phyloP scores from a whole-genome alignment of 2,113 vertebrate genomes.

The Neotragus moschatus region DNA sequence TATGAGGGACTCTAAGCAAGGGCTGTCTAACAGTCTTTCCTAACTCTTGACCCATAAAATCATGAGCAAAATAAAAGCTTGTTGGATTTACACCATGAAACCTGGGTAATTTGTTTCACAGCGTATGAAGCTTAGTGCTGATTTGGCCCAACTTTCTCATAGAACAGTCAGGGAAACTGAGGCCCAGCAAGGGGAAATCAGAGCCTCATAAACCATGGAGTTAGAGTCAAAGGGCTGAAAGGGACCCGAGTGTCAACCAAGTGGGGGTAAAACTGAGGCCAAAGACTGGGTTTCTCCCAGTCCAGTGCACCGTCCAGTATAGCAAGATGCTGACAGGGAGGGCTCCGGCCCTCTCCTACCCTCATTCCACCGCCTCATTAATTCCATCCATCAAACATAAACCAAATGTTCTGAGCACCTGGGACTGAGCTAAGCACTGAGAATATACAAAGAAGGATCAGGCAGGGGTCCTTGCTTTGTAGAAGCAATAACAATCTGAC shows the following conservation, averaged over 20 bases:
- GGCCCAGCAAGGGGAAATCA: background rate
- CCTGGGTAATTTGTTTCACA: background rate
- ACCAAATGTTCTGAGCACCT: background rate
- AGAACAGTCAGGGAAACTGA: background rate
- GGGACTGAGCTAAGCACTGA: background rate
- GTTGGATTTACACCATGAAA: background rate
- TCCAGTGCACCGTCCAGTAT: background rate
- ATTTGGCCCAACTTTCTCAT: background rate
- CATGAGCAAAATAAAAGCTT: background rate
- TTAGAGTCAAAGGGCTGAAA: background rate
- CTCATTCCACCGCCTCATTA: rapidly evolving
- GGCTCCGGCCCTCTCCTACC: background rate
- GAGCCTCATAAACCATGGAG: background rate
- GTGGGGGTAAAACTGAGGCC: no score
- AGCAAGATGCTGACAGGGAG: background rate
- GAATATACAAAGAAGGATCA: background rate
- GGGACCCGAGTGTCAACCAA: background rate
- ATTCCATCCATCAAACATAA: background rate
- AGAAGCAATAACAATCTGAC: background rate
- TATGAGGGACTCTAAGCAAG: background rate
- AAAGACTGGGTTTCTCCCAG: background rate
- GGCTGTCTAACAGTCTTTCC: background rate
- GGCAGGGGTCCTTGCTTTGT: background rate
- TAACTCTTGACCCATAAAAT: background rate
- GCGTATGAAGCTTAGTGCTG: background rate